These are phyloP conservation scores for Oreochromis spilurus DNA, from an alignment of 2,113 vertebrate genomes.

Conservation along the genomic window DNA sequence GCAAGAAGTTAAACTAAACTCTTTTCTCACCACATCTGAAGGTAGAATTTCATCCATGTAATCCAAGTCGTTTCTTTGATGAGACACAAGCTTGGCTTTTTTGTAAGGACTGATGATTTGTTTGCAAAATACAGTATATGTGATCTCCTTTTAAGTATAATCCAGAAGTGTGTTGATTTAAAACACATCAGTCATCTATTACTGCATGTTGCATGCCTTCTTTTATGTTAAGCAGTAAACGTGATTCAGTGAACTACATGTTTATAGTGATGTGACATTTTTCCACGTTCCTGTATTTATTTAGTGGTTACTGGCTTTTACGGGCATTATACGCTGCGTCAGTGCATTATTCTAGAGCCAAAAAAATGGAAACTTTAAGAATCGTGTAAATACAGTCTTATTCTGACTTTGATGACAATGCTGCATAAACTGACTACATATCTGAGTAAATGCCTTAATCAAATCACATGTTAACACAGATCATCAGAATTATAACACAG, in stretches of 20 bases:
- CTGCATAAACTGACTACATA: constrained; percentile 11
- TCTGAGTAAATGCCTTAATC: constrained; percentile 34
- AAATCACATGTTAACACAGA: neutral
- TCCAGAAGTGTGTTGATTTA: neutral
- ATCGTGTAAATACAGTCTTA: neutral
- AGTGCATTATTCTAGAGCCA: neutral
- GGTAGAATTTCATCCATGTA: neutral
- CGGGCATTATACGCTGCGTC: neutral
- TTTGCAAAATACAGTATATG: neutral
- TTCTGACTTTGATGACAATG: neutral
- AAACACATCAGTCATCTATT: neutral
- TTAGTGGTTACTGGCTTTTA: neutral
- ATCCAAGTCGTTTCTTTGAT: neutral
- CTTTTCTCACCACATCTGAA: neutral
- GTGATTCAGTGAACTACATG: neutral
- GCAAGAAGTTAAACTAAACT: neutral
- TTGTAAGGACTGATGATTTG: neutral
- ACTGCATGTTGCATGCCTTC: constrained; percentile 35
- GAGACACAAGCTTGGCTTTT: neutral
- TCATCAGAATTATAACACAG: neutral
- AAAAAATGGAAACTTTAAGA: neutral
- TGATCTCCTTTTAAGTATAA: neutral
- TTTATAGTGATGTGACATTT: neutral
- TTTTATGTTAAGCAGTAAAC: constrained; percentile 5
- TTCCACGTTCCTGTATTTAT: neutral